Evolutionary conservation across 2,888 invertebrate genomes (phyloP).

Genomic region (Latheticus oryzae): DNA sequence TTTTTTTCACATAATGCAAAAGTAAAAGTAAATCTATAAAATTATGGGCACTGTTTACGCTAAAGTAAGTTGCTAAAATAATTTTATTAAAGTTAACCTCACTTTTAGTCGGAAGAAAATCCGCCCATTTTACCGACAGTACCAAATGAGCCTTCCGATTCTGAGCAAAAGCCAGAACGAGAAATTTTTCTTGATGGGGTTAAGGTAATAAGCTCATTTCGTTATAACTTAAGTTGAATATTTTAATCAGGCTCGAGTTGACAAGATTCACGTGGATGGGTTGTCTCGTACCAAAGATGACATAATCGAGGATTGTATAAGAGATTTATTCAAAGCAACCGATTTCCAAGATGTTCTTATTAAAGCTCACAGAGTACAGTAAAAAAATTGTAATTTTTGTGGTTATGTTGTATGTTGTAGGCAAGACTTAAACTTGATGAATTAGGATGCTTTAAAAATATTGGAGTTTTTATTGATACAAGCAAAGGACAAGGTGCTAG

Average conservation of each 20-base stretch:
- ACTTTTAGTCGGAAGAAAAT: constrained; percentile 48
- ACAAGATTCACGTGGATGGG: constrained; percentile 87
- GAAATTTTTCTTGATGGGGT: constrained; percentile 69
- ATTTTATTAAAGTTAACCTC: constrained; percentile 48
- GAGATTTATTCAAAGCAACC: constrained; percentile 83
- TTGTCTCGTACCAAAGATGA: constrained; percentile 90
- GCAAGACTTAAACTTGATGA: constrained; percentile 81
- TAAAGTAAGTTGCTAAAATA: constrained; percentile 58
- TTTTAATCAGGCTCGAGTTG: constrained; percentile 78
- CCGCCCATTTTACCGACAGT: constrained; percentile 8
- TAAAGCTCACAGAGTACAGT: constrained; percentile 73
- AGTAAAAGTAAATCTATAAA: constrained; percentile 26
- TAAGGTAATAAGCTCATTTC: constrained; percentile 62
- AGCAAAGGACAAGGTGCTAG: constrained; percentile 81
- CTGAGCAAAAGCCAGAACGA: constrained; percentile 51
- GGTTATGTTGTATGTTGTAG: constrained; percentile 67
- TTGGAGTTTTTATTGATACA: constrained; percentile 89
- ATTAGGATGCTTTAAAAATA: constrained; percentile 89
- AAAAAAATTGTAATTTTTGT: too few species aligned
- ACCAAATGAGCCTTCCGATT: constrained; percentile 1
- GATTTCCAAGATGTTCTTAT: constrained; percentile 89
- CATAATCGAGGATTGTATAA: constrained; percentile 81
- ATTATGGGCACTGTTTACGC: constrained; percentile 66
- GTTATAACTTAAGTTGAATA: constrained; percentile 2
- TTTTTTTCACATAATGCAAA: constrained; percentile 25